phyloP scores from a whole-genome alignment of 2,888 invertebrate species.

The Eucera pruinosa region DNA sequence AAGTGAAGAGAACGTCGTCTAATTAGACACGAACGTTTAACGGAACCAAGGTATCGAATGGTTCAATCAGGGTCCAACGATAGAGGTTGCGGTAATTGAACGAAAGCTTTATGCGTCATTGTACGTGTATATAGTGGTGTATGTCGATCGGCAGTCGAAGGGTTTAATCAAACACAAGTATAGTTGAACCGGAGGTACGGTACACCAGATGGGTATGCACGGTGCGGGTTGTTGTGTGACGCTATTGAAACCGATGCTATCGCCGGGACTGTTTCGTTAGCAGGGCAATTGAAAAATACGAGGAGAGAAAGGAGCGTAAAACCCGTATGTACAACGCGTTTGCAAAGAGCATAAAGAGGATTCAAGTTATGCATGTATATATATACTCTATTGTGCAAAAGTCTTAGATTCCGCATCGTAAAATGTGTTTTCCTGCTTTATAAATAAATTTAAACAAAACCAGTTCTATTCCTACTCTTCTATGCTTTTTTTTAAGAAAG shows the following conservation, averaged over 20 bases:
- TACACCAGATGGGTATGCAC: constrained; percentile 54
- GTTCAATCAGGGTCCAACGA: constrained; percentile 61
- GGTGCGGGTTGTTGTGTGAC: constrained; percentile 58
- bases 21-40: constrained; percentile 68
- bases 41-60: constrained; percentile 68
- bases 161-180: constrained; percentile 73
- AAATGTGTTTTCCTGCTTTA: too few species aligned
- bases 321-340: constrained; percentile 60
- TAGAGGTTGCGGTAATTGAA: constrained; percentile 52
- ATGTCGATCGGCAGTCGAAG: constrained; percentile 57
- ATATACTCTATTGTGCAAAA: too few species aligned
- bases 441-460: too few species aligned
- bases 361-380: constrained; percentile 46
- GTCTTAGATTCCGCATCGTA: too few species aligned
- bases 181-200: constrained; percentile 30
- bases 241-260: constrained; percentile 69
- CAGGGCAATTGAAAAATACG: constrained; percentile 76
- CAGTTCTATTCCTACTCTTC: too few species aligned
- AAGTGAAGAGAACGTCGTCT: constrained; percentile 49
- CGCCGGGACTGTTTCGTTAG: constrained; percentile 73
- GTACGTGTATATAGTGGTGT: constrained; percentile 53
- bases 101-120: constrained; percentile 67
- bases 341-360: constrained; percentile 69
- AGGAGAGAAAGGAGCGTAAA: constrained; percentile 63
- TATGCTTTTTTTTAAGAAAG: too few species aligned